Evolutionary conservation across 1,140 invertebrate genomes (phyloP), one percentile per base, ranked within the genome.

Genomic region (Trigoniulus corallinus): DNA sequence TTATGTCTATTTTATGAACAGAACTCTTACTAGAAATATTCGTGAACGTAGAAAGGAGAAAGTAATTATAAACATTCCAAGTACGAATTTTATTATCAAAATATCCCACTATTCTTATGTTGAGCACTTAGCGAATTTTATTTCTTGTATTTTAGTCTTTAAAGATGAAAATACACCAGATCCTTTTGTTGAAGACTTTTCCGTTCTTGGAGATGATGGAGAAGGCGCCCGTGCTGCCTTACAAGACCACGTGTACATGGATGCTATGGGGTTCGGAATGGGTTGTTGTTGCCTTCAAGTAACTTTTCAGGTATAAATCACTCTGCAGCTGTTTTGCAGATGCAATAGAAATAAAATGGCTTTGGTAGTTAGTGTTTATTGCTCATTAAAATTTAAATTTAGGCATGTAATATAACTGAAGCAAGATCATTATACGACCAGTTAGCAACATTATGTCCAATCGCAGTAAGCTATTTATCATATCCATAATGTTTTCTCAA

Each of bases 191-290:
- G 72, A 91, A 74, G 72, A 84, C 74, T 67, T 87, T 69, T 22
- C 57, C 22, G 52, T 52, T 10, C 61, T 73, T 4, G 74, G 72
- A 1, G 80, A 92, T 54, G 56, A 61, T 41, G 77, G 82, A 21
- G 77, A 76, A 51, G 74, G 65, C 63, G 70, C 59, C 18, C 71
- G 68, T 40, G 77, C 76, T n/a, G 77, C 80, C 1, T 69, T 77
- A 57, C 79, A 81, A 1, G 81, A 94, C 71, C 85, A 89, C 62
- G 81, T 98, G 52, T 91, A 95, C 59, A 82, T 98, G 81, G 95
- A 99, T 67, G 87, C 91, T 1, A 98, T 98, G 93, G 94, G 91
- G 27, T 98, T 98, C 68, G 96, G 96, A 39, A 98, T 98, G 96
- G 95, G 95, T 27, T 94, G 88, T 63, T 96, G 87, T 61, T 98